Evolutionary conservation across 2,888 invertebrate species (phyloP).

Genomic region (Adela reaumurella): DNA sequence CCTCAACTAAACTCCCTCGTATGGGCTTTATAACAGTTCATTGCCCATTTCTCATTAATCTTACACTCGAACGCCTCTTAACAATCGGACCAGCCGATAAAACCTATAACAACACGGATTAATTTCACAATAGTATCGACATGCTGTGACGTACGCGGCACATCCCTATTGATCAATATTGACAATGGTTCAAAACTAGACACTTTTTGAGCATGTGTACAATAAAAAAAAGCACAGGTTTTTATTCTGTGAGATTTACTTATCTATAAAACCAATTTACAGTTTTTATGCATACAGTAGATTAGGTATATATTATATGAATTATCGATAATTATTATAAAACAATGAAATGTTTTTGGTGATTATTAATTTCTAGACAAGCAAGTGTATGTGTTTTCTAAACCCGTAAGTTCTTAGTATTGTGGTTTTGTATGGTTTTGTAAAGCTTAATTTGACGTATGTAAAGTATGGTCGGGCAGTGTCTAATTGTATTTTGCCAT

Average conservation of each 20-base stretch:
- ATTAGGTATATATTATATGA: no score
- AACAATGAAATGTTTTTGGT: background rate
- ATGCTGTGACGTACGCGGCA: background rate
- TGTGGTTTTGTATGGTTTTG: no score
- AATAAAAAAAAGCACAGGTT: no score
- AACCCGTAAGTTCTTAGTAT: no score
- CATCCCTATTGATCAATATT: background rate
- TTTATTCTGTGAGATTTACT: background rate
- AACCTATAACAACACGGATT: background rate
- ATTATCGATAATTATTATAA: no score
- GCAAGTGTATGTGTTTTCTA: background rate
- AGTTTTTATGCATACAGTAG: no score
- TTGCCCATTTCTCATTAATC: background rate
- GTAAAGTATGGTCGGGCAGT: no score
- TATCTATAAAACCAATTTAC: no score
- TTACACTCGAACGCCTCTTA: background rate
- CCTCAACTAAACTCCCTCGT: no score
- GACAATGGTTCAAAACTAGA: background rate
- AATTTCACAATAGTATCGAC: background rate
- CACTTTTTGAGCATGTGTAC: constrained; percentile 3
- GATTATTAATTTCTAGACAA: background rate
- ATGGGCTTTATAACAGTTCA: background rate
- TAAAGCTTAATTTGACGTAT: no score
- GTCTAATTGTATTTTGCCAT: no score
- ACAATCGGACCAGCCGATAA: background rate